These are phyloP conservation scores for Rhinella marina DNA, from an alignment of 2,797 vertebrate species.

Conservation along the genomic window DNA sequence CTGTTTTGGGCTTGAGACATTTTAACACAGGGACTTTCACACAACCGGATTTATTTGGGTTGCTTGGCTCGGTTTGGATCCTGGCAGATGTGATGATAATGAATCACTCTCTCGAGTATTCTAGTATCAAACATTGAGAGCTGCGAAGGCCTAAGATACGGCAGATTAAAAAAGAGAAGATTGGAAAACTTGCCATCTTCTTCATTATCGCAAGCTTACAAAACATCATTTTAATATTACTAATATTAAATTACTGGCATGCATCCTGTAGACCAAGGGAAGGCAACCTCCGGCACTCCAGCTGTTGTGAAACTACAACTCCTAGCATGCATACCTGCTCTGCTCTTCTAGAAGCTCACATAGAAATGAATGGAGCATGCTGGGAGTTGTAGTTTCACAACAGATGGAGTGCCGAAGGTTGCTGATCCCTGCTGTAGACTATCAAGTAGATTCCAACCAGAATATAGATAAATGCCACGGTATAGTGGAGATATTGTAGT, in stretches of 20 bases:
- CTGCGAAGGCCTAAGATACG: not conserved
- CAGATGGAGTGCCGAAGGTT: no score
- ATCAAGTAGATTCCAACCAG: not conserved
- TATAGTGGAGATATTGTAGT: not conserved
- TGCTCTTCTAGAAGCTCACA: no score
- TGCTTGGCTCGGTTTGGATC: slow-evolving; percentile 19
- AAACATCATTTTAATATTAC: not conserved
- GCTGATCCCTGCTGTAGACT: not conserved
- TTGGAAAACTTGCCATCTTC: not conserved
- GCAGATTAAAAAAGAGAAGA: slow-evolving; percentile 12
- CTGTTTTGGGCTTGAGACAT: slow-evolving; percentile 10
- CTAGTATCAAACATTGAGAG: slow-evolving; percentile 14
- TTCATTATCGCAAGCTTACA: not conserved
- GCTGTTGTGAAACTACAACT: no score
- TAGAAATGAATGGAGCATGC: no score
- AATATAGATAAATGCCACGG: not conserved
- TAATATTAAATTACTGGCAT: not conserved
- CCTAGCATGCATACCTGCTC: no score
- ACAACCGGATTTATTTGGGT: slow-evolving; percentile 32
- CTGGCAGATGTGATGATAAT: slow-evolving; percentile 30
- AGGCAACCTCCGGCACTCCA: not conserved
- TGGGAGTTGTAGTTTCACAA: no score
- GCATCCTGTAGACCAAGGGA: not conserved
- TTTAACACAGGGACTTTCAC: slow-evolving; percentile 19
- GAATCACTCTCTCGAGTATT: slow-evolving; percentile 28